Evolutionary conservation across 2,888 invertebrate species (phyloP).

Genomic region (Chymomyza fuscimana): DNA sequence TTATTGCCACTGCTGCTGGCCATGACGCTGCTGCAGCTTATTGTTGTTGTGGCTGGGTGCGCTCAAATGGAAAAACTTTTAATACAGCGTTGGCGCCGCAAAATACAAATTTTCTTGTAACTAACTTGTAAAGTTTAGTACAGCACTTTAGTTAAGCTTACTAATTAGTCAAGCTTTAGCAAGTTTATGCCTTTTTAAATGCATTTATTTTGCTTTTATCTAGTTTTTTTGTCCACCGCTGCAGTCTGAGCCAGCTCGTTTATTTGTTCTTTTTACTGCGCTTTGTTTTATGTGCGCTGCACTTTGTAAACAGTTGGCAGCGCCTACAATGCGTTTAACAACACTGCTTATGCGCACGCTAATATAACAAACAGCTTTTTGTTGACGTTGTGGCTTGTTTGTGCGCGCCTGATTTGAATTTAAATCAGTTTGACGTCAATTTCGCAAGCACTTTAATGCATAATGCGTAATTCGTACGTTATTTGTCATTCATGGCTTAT

Average conservation of each 20-base stretch:
- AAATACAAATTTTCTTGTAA: neutral
- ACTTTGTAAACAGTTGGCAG: neutral
- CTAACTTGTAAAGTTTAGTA: neutral
- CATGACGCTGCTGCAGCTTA: conserved; percentile 29
- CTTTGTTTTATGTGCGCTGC: neutral
- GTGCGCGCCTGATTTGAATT: conserved; percentile 61
- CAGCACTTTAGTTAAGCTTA: neutral
- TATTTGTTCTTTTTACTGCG: conserved; percentile 3
- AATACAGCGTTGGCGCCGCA: neutral
- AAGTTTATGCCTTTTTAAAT: neutral
- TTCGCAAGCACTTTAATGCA: conserved; percentile 46
- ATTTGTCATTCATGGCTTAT: conserved; percentile 54
- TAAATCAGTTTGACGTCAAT: conserved; percentile 42
- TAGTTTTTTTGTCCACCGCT: neutral
- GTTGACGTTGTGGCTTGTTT: neutral
- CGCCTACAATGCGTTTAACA: neutral
- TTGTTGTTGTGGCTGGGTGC: neutral
- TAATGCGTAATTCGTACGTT: conserved; percentile 7
- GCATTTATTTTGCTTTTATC: conserved; percentile 8
- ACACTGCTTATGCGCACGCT: neutral
- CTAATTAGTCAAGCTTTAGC: neutral
- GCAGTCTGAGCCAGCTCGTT: neutral
- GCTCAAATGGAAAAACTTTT: conserved; percentile 13
- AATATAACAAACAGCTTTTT: conserved; percentile 22
- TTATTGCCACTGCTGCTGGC: conserved; percentile 47